These are phyloP conservation scores for Danaus chrysippus DNA, from an alignment of 2,888 invertebrate species.

Conservation along the genomic window DNA sequence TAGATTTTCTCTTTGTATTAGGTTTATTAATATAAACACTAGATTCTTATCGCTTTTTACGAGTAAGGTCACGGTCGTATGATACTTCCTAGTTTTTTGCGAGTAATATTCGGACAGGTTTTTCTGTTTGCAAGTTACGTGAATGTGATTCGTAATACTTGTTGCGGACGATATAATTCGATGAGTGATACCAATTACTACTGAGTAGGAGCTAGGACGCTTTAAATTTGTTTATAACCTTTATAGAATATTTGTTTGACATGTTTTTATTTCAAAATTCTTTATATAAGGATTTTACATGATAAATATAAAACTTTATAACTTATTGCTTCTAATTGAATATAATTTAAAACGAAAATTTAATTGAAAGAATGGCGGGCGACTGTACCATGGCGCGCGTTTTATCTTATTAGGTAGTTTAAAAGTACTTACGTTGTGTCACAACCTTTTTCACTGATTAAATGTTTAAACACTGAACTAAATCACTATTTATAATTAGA, in stretches of 20 bases:
- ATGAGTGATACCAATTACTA: no score
- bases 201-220: background rate
- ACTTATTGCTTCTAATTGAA: conserved; percentile 17
- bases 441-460: conserved; percentile 43
- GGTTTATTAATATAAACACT: background rate
- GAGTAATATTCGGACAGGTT: conserved; percentile 9
- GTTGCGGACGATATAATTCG: no score
- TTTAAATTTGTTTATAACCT: conserved; percentile 17
- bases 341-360: conserved; percentile 39
- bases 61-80: conserved; percentile 35
- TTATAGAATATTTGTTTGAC: background rate
- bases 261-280: no score
- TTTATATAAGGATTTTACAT: no score
- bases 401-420: conserved; percentile 11
- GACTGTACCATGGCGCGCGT: conserved; percentile 60
- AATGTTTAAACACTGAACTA: conserved; percentile 42
- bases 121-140: background rate
- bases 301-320: no score
- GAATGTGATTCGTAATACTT: no score
- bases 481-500: conserved; percentile 38
- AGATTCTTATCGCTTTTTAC: conserved; percentile 5
- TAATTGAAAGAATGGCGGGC: conserved; percentile 66
- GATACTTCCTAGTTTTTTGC: conserved; percentile 36
- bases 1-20: no score
- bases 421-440: conserved; percentile 49